Percentiles rank a stretch among this genome's conserved stretches.
Conservation (phyloP, 2,888 invertebrate species). For the Ypsolopha sequella region DNA sequence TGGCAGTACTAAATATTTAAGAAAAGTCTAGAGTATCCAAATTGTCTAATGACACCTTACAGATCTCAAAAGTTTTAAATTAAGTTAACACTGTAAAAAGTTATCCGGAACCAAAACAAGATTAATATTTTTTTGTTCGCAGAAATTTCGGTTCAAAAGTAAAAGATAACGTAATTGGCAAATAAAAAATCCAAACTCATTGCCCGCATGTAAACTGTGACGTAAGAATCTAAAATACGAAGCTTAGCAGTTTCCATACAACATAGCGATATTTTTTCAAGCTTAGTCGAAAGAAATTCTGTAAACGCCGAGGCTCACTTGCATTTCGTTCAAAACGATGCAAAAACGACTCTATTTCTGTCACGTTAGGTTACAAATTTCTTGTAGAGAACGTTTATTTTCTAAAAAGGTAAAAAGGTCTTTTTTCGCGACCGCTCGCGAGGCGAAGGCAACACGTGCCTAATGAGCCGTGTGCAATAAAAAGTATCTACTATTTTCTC, state of each 20-base stretch:
- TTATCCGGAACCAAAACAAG: too few relatives aligned
- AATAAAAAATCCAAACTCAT: neutral
- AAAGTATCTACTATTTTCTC: slow-evolving; percentile 19
- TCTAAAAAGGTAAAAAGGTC: slow-evolving; percentile 32
- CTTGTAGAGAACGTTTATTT: slow-evolving; percentile 17
- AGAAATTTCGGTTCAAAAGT: neutral
- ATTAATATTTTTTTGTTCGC: too few relatives aligned
- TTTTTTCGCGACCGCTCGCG: slow-evolving; percentile 19
- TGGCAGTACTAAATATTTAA: neutral
- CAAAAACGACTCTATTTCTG: neutral
- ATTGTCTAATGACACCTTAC: too few relatives aligned
- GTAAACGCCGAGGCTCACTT: neutral
- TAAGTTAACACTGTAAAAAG: too few relatives aligned
- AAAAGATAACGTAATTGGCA: neutral
- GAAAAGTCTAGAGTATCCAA: too few relatives aligned
- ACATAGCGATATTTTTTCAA: slow-evolving; percentile 1
- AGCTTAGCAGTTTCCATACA: neutral
- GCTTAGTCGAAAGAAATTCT: slow-evolving; percentile 3
- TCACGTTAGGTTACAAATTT: neutral
- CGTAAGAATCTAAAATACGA: neutral
- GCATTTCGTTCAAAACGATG: neutral
- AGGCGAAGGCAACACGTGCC: slow-evolving; percentile 18
- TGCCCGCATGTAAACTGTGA: neutral
- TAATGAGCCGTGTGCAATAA: slow-evolving; percentile 45
- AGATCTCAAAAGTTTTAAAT: too few relatives aligned